Conservation (phyloP, 2,113 vertebrate genomes). For the Albula goreensis region DNA sequence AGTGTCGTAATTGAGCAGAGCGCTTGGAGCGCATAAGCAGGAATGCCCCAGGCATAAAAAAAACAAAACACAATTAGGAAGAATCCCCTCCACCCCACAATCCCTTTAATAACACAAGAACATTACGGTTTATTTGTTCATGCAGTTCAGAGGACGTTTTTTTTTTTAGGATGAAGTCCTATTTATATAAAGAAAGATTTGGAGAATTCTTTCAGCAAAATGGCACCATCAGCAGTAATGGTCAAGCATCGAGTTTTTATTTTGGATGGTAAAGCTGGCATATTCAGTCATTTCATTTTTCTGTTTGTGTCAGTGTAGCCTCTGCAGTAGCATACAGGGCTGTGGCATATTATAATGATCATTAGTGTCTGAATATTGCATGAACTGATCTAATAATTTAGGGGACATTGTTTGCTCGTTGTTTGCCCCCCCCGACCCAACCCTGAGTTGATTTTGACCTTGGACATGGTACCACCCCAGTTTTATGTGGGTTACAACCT, state of each 20-base stretch:
- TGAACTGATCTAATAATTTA: not conserved
- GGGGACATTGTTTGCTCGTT: not conserved
- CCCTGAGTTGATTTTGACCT: not conserved
- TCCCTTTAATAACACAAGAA: conserved; percentile 52
- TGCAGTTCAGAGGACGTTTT: conserved; percentile 48
- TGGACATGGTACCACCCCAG: not conserved
- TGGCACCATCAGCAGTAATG: not conserved
- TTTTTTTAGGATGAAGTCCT: not conserved
- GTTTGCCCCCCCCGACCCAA: no score
- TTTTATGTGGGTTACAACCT: not conserved
- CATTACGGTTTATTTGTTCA: conserved; percentile 58
- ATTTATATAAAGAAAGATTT: not conserved
- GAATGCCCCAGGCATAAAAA: conserved; percentile 45
- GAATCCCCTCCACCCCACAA: not conserved
- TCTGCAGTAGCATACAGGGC: no score
- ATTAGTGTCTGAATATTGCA: not conserved
- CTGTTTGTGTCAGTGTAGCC: not conserved
- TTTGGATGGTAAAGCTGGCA: not conserved
- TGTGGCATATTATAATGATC: no score
- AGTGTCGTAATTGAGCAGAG: conserved; percentile 57
- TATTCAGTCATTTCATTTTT: not conserved
- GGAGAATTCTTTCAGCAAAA: not conserved
- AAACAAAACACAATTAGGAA: conserved; percentile 57
- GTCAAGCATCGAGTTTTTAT: not conserved
- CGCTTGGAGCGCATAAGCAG: conserved; percentile 36